Base-by-base conservation (phyloP, 1,140 invertebrate species). In the Panagrolaimus sp. region DNA sequence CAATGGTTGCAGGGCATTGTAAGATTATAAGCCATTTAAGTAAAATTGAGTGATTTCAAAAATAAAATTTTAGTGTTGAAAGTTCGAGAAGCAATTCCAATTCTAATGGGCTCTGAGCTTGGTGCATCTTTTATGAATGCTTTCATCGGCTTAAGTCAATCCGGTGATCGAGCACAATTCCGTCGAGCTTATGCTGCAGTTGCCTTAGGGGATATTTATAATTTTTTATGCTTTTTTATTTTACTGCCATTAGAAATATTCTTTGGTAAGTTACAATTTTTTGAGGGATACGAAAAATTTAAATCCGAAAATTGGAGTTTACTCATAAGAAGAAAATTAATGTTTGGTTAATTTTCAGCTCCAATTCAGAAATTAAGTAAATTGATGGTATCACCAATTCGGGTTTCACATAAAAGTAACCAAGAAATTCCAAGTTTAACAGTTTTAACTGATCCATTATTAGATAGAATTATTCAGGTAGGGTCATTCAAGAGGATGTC, bases 1-100 rank as follows among this genome's bases (percentile, higher is more conserved):
- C 86, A 58, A 88, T 89, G 87, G 87, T 89, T 6, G 85, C 85
- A 8, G 84, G 87, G 21, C 81, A 80, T 55, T 78, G 88, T 88
- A 63, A 68, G 69, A 1, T n/a, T n/a, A 47, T 17, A 52, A n/a
- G 10, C 4, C 7, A 44, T n/a, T n/a, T n/a, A n/a, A n/a, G n/a
- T n/a, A n/a, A n/a, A n/a, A n/a, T n/a, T n/a, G n/a, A n/a, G n/a
- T n/a, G n/a, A n/a, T n/a, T n/a, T n/a, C n/a, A n/a, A n/a, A n/a
- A n/a, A n/a, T n/a, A n/a, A n/a, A n/a, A 17, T 66, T 78, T 69
- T 63, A 85, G 84, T 84, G 38, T 67, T 85, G 14, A 72, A 73
- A 17, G 83, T 85, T 15, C 76, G 74, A 26, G 47, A 70, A 43
- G 84, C 84, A 4, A 84, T 84, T 47, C 84, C 84, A 44, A 82